Percentiles rank a stretch among this genome's conserved stretches.
These are phyloP conservation scores for Mechanitis mazaeus DNA, from an alignment of 2,888 invertebrate species.

Conservation along the genomic window DNA sequence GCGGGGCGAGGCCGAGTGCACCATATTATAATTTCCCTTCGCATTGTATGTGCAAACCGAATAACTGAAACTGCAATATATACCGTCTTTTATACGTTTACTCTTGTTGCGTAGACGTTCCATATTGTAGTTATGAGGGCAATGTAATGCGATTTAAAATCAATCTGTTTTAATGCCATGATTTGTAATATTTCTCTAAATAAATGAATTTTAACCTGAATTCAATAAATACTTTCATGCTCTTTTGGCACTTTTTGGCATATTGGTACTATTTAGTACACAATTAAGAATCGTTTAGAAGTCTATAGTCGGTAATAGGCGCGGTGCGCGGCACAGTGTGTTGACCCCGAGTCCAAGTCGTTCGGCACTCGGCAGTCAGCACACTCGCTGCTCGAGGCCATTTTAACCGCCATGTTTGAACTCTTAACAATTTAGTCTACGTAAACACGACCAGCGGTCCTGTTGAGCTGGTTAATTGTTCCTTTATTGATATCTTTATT, in stretches of 20 bases:
- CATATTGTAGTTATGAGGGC: too few species aligned
- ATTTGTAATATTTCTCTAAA: background rate
- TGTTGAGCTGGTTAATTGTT: background rate
- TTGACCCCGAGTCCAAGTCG: constrained; percentile 56
- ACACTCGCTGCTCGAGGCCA: constrained; percentile 36
- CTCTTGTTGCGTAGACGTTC: background rate
- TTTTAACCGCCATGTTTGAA: constrained; percentile 13
- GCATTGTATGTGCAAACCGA: constrained; percentile 72
- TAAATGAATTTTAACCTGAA: constrained; percentile 7
- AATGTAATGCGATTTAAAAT: too few species aligned
- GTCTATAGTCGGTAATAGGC: constrained; percentile 37
- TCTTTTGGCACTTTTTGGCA: background rate
- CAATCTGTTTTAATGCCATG: background rate
- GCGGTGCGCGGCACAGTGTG: constrained; percentile 51
- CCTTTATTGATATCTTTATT: too few species aligned
- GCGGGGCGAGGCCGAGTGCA: constrained; percentile 74
- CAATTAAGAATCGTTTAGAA: background rate
- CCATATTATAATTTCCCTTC: constrained; percentile 75
- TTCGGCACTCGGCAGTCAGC: constrained; percentile 33
- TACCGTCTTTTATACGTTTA: background rate
- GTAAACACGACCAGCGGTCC: constrained; percentile 1
- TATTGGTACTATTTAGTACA: background rate
- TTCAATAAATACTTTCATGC: too few species aligned
- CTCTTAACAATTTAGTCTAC: background rate
- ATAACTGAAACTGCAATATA: constrained; percentile 58